phyloP scores from a whole-genome alignment of 2,797 vertebrate genomes.

The Lepus oiostolus region DNA sequence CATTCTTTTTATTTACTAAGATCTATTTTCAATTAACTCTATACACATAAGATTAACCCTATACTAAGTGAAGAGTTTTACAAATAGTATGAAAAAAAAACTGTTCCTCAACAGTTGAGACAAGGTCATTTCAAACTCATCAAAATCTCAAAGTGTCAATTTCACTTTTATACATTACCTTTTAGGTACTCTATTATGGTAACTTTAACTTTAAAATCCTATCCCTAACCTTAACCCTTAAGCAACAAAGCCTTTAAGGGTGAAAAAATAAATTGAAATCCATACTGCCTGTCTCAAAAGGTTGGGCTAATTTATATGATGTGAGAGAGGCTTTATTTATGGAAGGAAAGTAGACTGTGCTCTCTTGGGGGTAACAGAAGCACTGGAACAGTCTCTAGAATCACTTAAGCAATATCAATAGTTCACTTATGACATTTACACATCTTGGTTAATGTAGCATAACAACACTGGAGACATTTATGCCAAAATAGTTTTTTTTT shows the following conservation, averaged over 20 bases:
- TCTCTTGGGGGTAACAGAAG: constrained; percentile 56
- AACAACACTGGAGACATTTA: constrained; percentile 70
- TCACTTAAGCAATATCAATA: constrained; percentile 75
- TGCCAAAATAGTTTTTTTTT: neutral
- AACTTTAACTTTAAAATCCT: neutral
- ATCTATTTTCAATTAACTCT: too few relatives aligned
- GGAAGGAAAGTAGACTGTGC: constrained; percentile 47
- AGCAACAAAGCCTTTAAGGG: neutral
- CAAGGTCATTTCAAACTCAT: too few relatives aligned
- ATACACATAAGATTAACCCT: too few relatives aligned
- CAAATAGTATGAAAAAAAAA: neutral
- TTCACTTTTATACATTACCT: too few relatives aligned
- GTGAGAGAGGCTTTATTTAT: constrained; percentile 70
- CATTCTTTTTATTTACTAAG: too few relatives aligned
- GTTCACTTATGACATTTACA: constrained; percentile 70
- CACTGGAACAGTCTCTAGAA: constrained; percentile 67
- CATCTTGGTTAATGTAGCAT: constrained; percentile 59
- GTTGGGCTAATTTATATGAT: constrained; percentile 61
- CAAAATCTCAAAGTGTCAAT: too few relatives aligned
- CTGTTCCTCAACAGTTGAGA: too few relatives aligned
- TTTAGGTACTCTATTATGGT: neutral
- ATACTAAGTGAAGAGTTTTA: too few relatives aligned
- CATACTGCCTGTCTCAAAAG: constrained; percentile 54
- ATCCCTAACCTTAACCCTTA: neutral
- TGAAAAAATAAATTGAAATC: neutral